Evolutionary conservation across 2,888 invertebrate genomes (phyloP), one percentile per base, ranked within the genome.

Genomic region (Harmothoe impar): DNA sequence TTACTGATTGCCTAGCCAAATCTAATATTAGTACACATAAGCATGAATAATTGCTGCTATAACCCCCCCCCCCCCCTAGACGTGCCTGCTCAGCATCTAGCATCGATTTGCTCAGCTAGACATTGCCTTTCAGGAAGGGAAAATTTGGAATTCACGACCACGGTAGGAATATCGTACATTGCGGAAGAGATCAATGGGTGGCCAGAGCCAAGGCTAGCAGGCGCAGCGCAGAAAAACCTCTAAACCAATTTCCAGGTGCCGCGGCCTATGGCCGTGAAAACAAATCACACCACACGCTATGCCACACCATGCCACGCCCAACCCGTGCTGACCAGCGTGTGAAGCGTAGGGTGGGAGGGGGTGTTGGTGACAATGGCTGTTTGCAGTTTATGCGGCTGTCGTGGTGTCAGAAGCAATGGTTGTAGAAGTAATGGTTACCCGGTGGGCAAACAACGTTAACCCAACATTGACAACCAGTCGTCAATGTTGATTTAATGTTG

Each of bases 241-340:
- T 62, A 62, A 62, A 62, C 62, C 62, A 62, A 62, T 62, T 62
- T 62, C 23, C n/a, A n/a, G 62, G 62, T 62, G 62, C 1, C 62
- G 15, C 43, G 62, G 62, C 15, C 62, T n/a, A 62, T n/a, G n/a
- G 62, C n/a, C 1, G n/a, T 20, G n/a, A n/a, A 62, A 62, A n/a
- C 62, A 62, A 62, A 62, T 62, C 62, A 62, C 62, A n/a, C 23
- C 62, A 12, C 20, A n/a, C 20, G 23, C 10, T 10, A 43, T 43
- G 43, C 43, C 43, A 43, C 43, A 43, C 43, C 43, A 3, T 43
- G 43, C 43, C 43, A 43, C 43, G 3, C 43, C 43, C 43, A 43
- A 43, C 43, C 43, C 43, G 5, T 7, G 43, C 43, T 10, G 5
- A 43, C 43, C 43, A 10, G 5, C 43, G n/a, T n/a, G n/a, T n/a